Base-by-base conservation (phyloP, 2,888 invertebrate genomes). In the Andrena chrysosceles region DNA sequence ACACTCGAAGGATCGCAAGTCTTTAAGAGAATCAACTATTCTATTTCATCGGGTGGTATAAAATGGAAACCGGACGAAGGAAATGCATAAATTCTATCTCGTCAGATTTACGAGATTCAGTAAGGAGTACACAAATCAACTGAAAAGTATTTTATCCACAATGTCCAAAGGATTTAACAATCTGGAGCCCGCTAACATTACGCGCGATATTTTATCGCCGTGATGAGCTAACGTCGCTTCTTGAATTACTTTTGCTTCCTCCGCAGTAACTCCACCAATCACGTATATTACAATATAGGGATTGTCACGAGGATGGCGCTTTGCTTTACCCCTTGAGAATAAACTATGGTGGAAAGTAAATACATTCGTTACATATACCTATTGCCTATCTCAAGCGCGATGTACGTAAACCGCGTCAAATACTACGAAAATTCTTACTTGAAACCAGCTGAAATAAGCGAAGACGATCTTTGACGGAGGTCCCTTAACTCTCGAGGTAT, bases 181-280 rank as follows among this genome's bases (percentile, higher is more conserved):
- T 82, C 90, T 89, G n/a, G 93, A 92, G 10, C 93, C 93, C 56
- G 91, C 93, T 42, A 94, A 74, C 2, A 90, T 93, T 87, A 93
- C 84, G 5, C 85, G 87, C 8, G 69, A 31, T 23, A 29, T 20
- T 23, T 49, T 26, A 8, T 73, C 35, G 5, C 56, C 10, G 31
- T n/a, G 16, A 8, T 49, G 13, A 52, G 69, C 66, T 0, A 84
- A 79, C n/a, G 88, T 59, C 52, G 89, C 82, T 49, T 92, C 90
- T 59, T 95, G 95, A 0, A 95, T 85, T 16, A 94, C 94, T 89
- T 94, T 95, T 81, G 95, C 95, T 92, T 97, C 97, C 79, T 96
- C 95, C 0, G 95, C 95, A 0, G 96, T 96, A 2, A 96, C 94
- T 7, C 97, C 97, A 7, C 97, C 97, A 13, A 97, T 92, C 8